phyloP scores from a whole-genome alignment of 2,797 vertebrate species.

The Sebastes flavidus region DNA sequence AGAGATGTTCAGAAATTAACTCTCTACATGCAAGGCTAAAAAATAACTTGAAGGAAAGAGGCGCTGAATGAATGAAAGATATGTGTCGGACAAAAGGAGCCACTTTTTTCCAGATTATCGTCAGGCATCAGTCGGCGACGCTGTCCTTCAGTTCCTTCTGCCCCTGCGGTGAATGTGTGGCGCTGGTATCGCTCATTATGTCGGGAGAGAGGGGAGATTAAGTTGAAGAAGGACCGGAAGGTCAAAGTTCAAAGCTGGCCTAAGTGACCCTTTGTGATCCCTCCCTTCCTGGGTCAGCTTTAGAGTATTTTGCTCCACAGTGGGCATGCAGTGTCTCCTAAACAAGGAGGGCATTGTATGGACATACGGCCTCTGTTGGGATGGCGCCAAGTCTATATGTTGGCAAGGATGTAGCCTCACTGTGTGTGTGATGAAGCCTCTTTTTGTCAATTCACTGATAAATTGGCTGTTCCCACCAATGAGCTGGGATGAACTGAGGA shows the following conservation, averaged over 20 bases:
- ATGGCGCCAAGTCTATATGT: slow-evolving; percentile 33
- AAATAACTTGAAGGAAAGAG: slow-evolving; percentile 6
- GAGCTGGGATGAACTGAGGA: not conserved
- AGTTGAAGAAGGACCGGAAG: slow-evolving; percentile 47
- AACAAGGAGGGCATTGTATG: slow-evolving; percentile 74
- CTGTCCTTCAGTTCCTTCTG: slow-evolving; percentile 4
- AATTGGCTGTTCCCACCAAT: slow-evolving; percentile 5
- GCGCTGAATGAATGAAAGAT: not conserved
- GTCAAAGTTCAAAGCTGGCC: slow-evolving; percentile 78
- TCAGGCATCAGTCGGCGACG: slow-evolving; percentile 9
- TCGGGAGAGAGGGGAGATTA: slow-evolving; percentile 25
- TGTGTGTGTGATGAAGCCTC: slow-evolving; percentile 17
- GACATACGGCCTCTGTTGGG: slow-evolving; percentile 39
- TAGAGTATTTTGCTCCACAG: slow-evolving; percentile 53
- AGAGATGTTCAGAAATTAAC: not conserved
- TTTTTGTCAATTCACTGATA: slow-evolving; percentile 18
- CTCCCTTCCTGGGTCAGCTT: slow-evolving; percentile 76
- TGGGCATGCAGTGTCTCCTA: slow-evolving; percentile 48
- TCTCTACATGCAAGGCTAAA: not conserved
- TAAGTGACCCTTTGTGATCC: slow-evolving; percentile 74
- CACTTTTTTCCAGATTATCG: slow-evolving; percentile 11
- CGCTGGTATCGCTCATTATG: slow-evolving; percentile 40
- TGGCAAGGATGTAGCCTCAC: slow-evolving; percentile 34
- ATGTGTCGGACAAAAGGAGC: slow-evolving; percentile 8
- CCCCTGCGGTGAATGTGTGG: slow-evolving; percentile 3